Base-by-base conservation (phyloP, 2,888 invertebrate species). In the Gymnosoma rotundatum region DNA sequence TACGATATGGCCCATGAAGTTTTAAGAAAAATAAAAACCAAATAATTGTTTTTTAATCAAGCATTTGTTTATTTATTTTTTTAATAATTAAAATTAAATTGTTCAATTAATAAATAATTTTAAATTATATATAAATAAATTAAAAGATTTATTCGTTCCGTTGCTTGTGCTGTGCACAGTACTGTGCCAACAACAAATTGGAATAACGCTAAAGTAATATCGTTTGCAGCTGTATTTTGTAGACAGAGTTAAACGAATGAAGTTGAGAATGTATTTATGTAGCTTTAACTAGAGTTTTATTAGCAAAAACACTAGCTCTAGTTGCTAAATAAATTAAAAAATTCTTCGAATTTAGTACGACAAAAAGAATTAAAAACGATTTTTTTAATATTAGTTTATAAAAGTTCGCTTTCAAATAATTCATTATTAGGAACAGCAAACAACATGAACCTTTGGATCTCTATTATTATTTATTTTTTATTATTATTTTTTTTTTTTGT, bases 311-410 rank as follows among this genome's bases (percentile, higher is more conserved):
- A 48, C 63, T 48, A 56, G 50, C 12, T 8, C 6, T 1, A 42
- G 38, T 64, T 69, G 75, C 69, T 32, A 61, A 54, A 78, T 66
- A 83, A 76, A 78, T 79, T 90, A 12, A 42, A 42, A 42, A 9
- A 42, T 42, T 42, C 7, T 8, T 89, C 88, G 89, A 89, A 90
- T 89, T 90, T 90, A 89, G 87, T 87, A 87, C 89, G 89, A 89
- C 89, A 36, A 74, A 69, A 52, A 48, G 36, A 20, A 1, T 32
- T 9, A 56, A 73, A 79, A 72, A 50, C 16, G 58, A 38, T 72
- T 78, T 70, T 78, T 50, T 78, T 81, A 78, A n/a, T n/a, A n/a
- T n/a, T n/a, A n/a, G n/a, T n/a, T 81, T 84, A 84, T 78, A 84
- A 84, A 32, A 84, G 74, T 73, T 78, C 78, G 81, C 81, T 72